A percentile compares a stretch with the other conserved stretches of the same genome.
Conservation (phyloP, 2,888 invertebrate genomes). For the Trichopoda pennipes region DNA sequence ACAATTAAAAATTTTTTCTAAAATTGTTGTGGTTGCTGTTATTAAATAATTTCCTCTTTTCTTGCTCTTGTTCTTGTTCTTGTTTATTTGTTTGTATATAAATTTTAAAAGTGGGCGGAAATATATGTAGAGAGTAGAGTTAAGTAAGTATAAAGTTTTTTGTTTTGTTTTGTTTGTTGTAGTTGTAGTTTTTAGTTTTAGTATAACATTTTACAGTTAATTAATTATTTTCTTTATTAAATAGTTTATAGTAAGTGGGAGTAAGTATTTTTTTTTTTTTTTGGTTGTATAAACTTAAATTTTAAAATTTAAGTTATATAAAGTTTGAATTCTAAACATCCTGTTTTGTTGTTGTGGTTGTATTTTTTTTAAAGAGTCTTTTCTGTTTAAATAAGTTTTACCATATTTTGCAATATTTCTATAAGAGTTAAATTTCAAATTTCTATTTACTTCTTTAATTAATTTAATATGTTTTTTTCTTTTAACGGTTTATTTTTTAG, state of each 20-base stretch:
- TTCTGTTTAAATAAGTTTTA: slow-evolving; percentile 48
- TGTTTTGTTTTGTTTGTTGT: slow-evolving; percentile 19
- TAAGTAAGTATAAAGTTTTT: slow-evolving; percentile 50
- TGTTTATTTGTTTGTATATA: slow-evolving; percentile 55
- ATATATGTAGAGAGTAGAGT: slow-evolving; percentile 59
- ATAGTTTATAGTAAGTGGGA: slow-evolving; percentile 33
- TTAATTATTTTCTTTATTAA: slow-evolving; percentile 26
- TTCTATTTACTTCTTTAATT: slow-evolving; percentile 50
- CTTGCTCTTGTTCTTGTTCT: slow-evolving; percentile 38
- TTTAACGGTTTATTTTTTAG: slow-evolving; percentile 33
- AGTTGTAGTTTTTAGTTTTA: slow-evolving; percentile 40
- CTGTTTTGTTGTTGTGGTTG: slow-evolving; percentile 69
- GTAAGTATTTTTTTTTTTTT: slow-evolving; percentile 18
- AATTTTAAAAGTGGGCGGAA: slow-evolving; percentile 67
- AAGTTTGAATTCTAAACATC: slow-evolving; percentile 75
- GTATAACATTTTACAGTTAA: slow-evolving; percentile 43
- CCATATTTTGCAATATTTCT: slow-evolving; percentile 55
- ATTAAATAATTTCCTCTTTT: slow-evolving; percentile 20
- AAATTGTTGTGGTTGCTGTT: slow-evolving; percentile 58
- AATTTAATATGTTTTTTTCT: slow-evolving; percentile 42
- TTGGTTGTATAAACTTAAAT: slow-evolving; percentile 11
- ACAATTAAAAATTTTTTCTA: slow-evolving; percentile 64
- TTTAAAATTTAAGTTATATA: slow-evolving; percentile 22
- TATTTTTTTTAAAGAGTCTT: slow-evolving; percentile 53
- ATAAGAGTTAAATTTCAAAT: slow-evolving; percentile 57